Evolutionary conservation across 2,797 vertebrate genomes (phyloP).

Genomic region (Danio tinwini): DNA sequence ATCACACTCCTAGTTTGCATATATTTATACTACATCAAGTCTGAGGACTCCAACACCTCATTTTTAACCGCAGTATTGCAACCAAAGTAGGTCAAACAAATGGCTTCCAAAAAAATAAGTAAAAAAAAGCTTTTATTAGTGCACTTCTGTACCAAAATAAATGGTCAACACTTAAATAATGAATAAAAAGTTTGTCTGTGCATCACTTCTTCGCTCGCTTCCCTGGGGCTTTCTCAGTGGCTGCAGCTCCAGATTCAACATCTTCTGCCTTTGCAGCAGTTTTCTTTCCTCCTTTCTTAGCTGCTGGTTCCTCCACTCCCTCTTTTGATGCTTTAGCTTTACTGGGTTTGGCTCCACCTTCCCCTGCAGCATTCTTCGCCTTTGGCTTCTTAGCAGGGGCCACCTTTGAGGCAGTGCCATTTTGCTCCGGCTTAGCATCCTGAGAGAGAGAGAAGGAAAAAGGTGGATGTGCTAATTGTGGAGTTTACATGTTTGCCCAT

Average conservation of each 20-base stretch:
- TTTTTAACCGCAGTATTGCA: too few species aligned
- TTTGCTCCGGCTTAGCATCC: constrained; percentile 60
- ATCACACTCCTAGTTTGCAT: too few species aligned
- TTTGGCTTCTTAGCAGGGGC: constrained; percentile 74
- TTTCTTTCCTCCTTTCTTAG: constrained; percentile 45
- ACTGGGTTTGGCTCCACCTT: constrained; percentile 27
- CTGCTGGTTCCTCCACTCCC: constrained; percentile 38
- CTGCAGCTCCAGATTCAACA: not conserved
- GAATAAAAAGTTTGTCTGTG: constrained; percentile 30
- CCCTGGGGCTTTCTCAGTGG: constrained; percentile 59
- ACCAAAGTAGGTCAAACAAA: too few species aligned
- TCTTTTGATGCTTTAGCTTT: constrained; percentile 59
- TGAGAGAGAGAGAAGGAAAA: constrained; percentile 34
- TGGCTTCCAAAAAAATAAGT: too few species aligned
- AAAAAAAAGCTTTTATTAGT: too few species aligned
- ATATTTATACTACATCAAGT: too few species aligned
- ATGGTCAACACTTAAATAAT: too few species aligned
- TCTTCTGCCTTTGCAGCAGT: not conserved
- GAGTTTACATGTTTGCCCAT: not conserved
- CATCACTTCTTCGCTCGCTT: constrained; percentile 68
- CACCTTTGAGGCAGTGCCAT: constrained; percentile 57
- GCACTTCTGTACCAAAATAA: too few species aligned
- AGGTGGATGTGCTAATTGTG: not conserved
- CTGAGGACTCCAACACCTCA: too few species aligned
- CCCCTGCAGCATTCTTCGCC: constrained; percentile 61